Conservation (phyloP, 2,113 vertebrate genomes). For the Bucco capensis region DNA sequence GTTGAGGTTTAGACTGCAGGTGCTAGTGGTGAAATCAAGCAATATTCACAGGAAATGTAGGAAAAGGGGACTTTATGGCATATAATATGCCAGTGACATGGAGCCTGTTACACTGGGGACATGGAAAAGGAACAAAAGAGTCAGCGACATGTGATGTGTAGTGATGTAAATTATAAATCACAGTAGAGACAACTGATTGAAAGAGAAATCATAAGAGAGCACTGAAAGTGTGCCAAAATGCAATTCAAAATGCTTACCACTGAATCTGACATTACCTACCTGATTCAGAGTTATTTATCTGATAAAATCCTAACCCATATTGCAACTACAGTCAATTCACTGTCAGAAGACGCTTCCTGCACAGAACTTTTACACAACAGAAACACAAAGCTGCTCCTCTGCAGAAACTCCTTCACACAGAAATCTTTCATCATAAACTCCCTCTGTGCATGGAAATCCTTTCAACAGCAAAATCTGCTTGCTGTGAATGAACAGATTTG, state of each 20-base stretch:
- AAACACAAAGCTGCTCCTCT: background rate
- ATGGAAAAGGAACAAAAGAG: background rate
- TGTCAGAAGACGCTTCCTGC: background rate
- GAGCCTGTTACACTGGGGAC: background rate
- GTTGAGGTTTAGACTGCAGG: background rate
- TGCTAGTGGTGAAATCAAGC: background rate
- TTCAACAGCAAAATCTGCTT: conserved; percentile 13
- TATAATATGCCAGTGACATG: background rate
- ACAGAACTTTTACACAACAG: background rate
- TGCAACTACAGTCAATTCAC: background rate
- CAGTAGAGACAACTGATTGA: background rate
- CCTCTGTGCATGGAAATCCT: background rate
- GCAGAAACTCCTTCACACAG: background rate
- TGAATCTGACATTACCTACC: background rate
- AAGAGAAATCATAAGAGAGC: background rate
- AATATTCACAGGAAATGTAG: background rate
- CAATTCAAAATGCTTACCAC: background rate
- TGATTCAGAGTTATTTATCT: background rate
- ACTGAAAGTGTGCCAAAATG: background rate
- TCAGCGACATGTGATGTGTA: background rate
- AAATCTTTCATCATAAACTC: background rate
- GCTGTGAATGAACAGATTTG: background rate
- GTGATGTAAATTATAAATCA: background rate
- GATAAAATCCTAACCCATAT: background rate
- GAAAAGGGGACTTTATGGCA: background rate